phyloP scores from a whole-genome alignment of 2,888 invertebrate genomes.

The Andrena flavipes region DNA sequence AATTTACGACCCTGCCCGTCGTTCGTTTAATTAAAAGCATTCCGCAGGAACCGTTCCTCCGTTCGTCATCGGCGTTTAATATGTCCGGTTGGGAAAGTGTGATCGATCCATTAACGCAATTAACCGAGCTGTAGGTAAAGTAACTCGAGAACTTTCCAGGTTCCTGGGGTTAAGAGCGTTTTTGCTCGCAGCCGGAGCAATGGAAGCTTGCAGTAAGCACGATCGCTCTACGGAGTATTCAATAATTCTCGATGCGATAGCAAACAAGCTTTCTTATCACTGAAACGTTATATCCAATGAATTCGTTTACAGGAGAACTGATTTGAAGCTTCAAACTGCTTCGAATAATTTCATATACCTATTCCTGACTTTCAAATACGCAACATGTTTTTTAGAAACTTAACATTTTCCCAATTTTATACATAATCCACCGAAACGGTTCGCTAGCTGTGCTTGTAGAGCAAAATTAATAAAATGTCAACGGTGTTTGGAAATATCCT shows the following conservation, averaged over 20 bases:
- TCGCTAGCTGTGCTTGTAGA: too few relatives aligned
- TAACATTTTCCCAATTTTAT: too few relatives aligned
- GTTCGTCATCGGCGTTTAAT: constrained; percentile 37
- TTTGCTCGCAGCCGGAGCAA: background rate
- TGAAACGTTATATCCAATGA: too few relatives aligned
- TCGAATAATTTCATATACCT: too few relatives aligned
- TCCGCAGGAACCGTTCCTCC: background rate
- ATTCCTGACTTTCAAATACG: too few relatives aligned
- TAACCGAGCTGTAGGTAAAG: constrained; percentile 10
- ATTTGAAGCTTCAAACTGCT: too few relatives aligned
- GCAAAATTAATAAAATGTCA: too few relatives aligned
- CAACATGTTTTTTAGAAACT: too few relatives aligned
- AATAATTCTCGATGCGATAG: background rate
- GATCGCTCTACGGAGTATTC: background rate
- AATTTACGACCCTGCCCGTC: constrained; percentile 11
- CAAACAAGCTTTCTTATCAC: background rate
- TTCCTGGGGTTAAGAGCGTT: background rate
- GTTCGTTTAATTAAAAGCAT: constrained; percentile 48
- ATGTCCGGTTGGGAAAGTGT: constrained; percentile 16
- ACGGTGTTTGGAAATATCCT: background rate
- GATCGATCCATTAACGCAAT: constrained; percentile 51
- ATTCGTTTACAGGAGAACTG: too few relatives aligned
- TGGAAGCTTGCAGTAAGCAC: background rate
- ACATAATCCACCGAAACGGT: too few relatives aligned
- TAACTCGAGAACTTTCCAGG: constrained; percentile 16